Evolutionary conservation across 1,140 invertebrate species (phyloP).

Genomic region (Bombus ignitus): DNA sequence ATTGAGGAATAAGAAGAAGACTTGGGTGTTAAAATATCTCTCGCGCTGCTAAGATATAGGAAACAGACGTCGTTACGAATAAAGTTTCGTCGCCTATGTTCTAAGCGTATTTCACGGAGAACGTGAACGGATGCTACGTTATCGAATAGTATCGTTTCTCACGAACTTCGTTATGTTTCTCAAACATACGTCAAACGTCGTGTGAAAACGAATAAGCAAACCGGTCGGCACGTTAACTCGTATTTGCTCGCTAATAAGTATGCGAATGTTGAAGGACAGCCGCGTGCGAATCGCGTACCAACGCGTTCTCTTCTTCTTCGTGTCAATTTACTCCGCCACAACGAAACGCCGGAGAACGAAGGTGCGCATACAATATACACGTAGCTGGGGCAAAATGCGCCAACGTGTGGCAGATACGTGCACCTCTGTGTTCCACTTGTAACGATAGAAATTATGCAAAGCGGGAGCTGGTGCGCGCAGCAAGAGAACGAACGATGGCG

Average conservation of each 20-base stretch:
- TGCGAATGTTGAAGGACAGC: background rate
- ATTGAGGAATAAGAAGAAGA: background rate
- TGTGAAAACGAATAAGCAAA: background rate
- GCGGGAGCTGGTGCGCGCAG: conserved; percentile 39
- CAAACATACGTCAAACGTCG: background rate
- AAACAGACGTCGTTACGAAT: background rate
- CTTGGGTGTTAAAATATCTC: background rate
- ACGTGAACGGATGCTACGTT: background rate
- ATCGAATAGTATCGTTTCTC: background rate
- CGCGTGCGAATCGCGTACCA: background rate
- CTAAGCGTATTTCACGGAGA: background rate
- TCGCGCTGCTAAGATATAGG: background rate
- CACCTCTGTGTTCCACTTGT: conserved; percentile 61
- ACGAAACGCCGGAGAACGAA: background rate
- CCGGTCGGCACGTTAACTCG: background rate
- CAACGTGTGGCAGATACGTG: conserved; percentile 50
- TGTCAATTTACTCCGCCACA: conserved; percentile 49
- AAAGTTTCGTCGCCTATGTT: background rate
- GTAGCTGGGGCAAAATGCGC: conserved; percentile 28
- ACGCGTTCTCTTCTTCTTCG: conserved; percentile 1
- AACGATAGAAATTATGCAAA: conserved; percentile 73
- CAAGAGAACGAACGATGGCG: background rate
- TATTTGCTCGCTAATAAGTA: conserved; percentile 28
- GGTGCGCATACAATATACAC: conserved; percentile 36
- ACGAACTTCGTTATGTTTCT: background rate